Evolutionary conservation across 1,140 invertebrate species (phyloP).

Genomic region (Leptopilina clavipes): DNA sequence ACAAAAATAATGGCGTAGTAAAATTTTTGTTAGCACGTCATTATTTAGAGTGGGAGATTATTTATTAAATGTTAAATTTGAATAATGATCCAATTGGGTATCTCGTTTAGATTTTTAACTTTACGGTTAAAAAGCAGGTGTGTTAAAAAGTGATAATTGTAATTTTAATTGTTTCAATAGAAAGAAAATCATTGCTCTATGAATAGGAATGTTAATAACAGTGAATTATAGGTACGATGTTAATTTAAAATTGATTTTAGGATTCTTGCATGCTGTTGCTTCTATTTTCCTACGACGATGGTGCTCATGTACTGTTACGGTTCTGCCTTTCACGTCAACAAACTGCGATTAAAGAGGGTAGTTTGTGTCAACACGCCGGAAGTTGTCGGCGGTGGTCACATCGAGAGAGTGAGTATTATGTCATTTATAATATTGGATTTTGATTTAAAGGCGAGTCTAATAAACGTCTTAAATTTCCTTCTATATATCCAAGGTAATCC

Average conservation of each 20-base stretch:
- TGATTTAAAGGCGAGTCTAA: neutral
- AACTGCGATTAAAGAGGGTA: conserved; percentile 80
- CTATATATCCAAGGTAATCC: neutral
- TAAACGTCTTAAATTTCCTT: neutral
- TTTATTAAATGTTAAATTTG: no score
- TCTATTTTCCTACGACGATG: conserved; percentile 92
- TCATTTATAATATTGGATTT: neutral
- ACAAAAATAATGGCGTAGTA: no score
- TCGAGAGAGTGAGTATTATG: conserved; percentile 74
- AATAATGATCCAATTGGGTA: no score
- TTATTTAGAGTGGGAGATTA: no score
- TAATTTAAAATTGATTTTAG: conserved; percentile 69
- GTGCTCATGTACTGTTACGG: conserved; percentile 92
- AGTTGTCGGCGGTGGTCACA: conserved; percentile 72
- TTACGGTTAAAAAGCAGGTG: no score
- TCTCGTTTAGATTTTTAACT: no score
- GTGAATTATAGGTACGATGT: no score
- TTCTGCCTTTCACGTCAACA: conserved; percentile 90
- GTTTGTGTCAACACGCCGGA: conserved; percentile 72
- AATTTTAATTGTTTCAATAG: no score
- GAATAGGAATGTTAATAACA: no score
- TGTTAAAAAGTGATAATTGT: no score
- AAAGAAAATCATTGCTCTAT: no score
- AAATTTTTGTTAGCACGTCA: no score
- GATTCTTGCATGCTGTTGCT: conserved; percentile 87